A percentile compares a stretch with the other conserved stretches of the same genome.
Evolutionary conservation across 2,888 invertebrate species (phyloP).

Genomic region (Idaea aversata): DNA sequence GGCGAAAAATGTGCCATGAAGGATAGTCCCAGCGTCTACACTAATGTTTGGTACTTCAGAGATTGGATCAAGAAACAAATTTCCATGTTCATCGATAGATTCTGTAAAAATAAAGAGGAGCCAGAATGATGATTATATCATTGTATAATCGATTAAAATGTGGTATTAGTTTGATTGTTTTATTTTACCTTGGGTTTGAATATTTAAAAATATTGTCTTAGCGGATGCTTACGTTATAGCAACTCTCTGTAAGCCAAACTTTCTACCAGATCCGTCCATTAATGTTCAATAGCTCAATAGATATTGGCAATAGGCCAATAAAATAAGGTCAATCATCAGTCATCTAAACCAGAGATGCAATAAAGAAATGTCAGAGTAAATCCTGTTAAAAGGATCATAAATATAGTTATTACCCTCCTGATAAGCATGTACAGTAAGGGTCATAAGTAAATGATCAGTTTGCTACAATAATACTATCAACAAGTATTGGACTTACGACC

Average conservation of each 20-base stretch:
- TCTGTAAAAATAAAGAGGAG: constrained; percentile 27
- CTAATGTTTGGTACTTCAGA: constrained; percentile 53
- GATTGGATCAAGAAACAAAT: constrained; percentile 51
- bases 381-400: background rate
- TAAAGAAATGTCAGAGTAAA: background rate
- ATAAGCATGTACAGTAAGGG: no score
- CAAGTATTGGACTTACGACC: no score
- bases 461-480: no score
- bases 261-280: no score
- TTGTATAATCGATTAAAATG: no score
- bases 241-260: no score
- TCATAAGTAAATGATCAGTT: no score
- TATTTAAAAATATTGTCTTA: no score
- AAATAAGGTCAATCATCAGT: background rate
- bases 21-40: constrained; percentile 58
- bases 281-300: background rate
- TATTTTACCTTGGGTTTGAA: no score
- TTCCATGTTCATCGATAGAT: constrained; percentile 27
- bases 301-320: background rate
- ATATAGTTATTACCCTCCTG: no score
- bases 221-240: no score
- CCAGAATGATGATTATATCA: background rate
- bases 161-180: no score
- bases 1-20: constrained; percentile 61
- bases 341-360: background rate